A percentile compares a stretch with the other conserved stretches of the same genome.
Evolutionary conservation across 2,888 invertebrate genomes (phyloP).

Genomic region (Chaitophorus viminalis): DNA sequence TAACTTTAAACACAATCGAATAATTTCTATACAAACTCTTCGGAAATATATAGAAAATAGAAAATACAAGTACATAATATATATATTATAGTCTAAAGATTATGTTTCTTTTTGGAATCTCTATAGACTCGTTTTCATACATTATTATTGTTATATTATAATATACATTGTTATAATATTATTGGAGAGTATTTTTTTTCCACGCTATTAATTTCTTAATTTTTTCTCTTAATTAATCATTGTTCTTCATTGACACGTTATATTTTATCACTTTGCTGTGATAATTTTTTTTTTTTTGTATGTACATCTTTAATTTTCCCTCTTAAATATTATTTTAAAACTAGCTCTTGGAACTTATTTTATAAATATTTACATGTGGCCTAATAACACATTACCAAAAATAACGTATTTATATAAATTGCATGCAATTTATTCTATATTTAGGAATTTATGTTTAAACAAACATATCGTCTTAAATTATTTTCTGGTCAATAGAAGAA

Average conservation of each 20-base stretch:
- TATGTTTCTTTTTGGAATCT: constrained; percentile 33
- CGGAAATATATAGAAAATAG: neutral
- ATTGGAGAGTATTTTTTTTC: neutral
- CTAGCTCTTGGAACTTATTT: too few species aligned
- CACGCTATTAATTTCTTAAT: neutral
- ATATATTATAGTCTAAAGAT: neutral
- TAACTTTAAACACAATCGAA: constrained; percentile 52
- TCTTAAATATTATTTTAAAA: too few species aligned
- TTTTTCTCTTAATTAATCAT: neutral
- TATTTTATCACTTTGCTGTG: neutral
- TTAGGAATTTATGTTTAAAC: too few species aligned
- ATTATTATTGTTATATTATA: too few species aligned
- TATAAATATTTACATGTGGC: too few species aligned
- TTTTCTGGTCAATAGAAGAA: too few species aligned
- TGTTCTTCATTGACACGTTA: neutral
- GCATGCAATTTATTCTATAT: too few species aligned
- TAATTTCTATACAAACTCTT: constrained; percentile 23
- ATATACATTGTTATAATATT: neutral
- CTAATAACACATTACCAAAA: too few species aligned
- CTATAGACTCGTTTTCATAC: constrained; percentile 4
- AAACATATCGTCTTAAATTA: too few species aligned
- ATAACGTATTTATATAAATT: too few species aligned
- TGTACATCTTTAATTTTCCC: neutral
- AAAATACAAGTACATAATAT: neutral
- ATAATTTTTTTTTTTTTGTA: neutral